These are phyloP conservation scores for Melanostigma gelatinosum DNA, from an alignment of 2,113 vertebrate genomes.

Conservation along the genomic window DNA sequence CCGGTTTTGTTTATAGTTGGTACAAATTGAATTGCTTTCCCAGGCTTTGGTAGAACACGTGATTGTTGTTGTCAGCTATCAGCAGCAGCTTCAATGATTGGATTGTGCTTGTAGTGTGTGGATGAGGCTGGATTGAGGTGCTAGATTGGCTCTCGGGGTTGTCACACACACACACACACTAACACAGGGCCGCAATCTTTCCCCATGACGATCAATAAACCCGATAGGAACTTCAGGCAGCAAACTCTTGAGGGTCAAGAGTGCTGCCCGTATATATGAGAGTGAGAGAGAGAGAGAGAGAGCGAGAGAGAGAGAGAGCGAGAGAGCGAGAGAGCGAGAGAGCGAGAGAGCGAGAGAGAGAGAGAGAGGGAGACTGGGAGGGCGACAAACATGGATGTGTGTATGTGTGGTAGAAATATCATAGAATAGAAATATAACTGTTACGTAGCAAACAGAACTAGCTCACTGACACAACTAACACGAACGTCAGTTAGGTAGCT, in stretches of 20 bases:
- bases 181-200: conserved; percentile 26
- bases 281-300: background rate
- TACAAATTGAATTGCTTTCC: background rate
- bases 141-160: conserved; percentile 15
- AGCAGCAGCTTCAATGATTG: conserved; percentile 4
- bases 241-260: background rate
- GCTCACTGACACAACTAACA: no score
- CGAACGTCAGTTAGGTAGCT: no score
- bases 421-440: no score
- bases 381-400: background rate
- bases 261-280: background rate
- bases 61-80: conserved; percentile 9
- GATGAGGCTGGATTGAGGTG: conserved; percentile 9
- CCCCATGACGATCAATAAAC: conserved; percentile 57
- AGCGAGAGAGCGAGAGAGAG: no score
- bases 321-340: no score
- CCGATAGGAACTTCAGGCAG: conserved; percentile 41
- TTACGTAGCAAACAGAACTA: no score
- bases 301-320: no score
- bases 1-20: background rate
- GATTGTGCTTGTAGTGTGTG: conserved; percentile 5
- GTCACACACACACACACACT: background rate
- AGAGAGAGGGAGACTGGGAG: background rate
- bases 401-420: no score
- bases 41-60: background rate